These are phyloP conservation scores for Macquaria ambigua DNA, from an alignment of 2,113 vertebrate species.

Conservation along the genomic window DNA sequence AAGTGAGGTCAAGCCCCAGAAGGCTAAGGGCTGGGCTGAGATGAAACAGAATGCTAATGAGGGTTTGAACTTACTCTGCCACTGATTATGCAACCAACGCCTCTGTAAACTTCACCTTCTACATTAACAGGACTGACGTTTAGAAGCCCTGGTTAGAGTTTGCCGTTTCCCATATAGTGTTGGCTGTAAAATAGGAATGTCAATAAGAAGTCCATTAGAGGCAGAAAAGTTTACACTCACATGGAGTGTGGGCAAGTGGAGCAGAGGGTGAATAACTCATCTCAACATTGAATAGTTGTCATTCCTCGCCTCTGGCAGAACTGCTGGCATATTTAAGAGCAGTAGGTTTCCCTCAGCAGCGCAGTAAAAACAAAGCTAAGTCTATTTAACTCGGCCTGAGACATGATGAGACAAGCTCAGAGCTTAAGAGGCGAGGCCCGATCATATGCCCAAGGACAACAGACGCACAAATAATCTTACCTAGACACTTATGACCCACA, in stretches of 20 bases:
- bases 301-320: constrained; percentile 45
- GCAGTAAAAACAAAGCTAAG: constrained; percentile 8
- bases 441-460: constrained; percentile 53
- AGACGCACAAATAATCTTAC: constrained; percentile 48
- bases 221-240: constrained; percentile 6
- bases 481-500: not conserved
- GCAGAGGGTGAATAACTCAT: constrained; percentile 18
- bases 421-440: constrained; percentile 17
- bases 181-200: constrained; percentile 53
- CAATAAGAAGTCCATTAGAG: constrained; percentile 68
- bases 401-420: constrained; percentile 46
- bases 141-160: constrained; percentile 15
- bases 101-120: constrained; percentile 53
- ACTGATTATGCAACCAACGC: constrained; percentile 50
- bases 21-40: constrained; percentile 25
- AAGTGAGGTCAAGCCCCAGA: constrained; percentile 14
- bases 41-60: constrained; percentile 48
- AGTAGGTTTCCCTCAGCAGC: constrained; percentile 8
- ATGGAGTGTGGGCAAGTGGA: not conserved
- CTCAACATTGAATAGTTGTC: constrained; percentile 35
- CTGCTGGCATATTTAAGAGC: constrained; percentile 20
- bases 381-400: not conserved
- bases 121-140: constrained; percentile 33
- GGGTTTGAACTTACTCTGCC: constrained; percentile 32
- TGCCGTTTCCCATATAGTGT: not conserved